phyloP scores from a whole-genome alignment of 2,888 invertebrate species.

The Calameuta filiformis region DNA sequence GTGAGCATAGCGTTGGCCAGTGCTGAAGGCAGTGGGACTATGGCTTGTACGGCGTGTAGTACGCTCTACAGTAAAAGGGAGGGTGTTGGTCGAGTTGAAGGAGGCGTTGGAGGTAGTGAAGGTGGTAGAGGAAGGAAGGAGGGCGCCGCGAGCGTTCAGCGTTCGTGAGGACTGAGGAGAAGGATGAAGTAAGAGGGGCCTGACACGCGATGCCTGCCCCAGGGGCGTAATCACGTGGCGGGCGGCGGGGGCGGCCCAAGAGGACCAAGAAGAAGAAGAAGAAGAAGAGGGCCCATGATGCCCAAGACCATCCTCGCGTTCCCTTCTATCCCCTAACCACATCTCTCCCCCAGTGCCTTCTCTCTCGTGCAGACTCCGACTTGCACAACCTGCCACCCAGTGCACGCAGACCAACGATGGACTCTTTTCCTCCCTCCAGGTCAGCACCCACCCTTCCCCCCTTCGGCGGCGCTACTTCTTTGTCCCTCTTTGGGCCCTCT shows the following conservation, averaged over 20 bases:
- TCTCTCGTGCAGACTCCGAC: neutral
- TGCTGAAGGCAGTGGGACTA: conserved; percentile 17
- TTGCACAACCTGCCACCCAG: conserved; percentile 8
- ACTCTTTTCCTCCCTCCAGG: conserved; percentile 9
- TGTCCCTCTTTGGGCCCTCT: neutral
- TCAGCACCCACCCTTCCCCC: conserved; percentile 14
- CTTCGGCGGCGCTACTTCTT: neutral
- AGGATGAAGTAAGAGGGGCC: conserved; percentile 59
- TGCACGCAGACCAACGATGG: neutral
- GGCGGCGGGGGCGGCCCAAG: conserved; percentile 55
- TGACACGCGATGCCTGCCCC: conserved; percentile 65
- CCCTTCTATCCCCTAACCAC: neutral
- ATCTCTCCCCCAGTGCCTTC: neutral
- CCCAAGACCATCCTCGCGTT: neutral
- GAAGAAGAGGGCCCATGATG: neutral
- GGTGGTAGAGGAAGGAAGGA: conserved; percentile 23
- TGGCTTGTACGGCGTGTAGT: neutral
- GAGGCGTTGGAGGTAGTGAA: neutral
- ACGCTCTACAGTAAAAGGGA: conserved; percentile 17
- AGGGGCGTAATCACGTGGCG: conserved; percentile 63
- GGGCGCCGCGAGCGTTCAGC: conserved; percentile 31
- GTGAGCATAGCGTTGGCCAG: neutral
- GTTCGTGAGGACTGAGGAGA: conserved; percentile 34
- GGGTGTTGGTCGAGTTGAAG: conserved; percentile 1
- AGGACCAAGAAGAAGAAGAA: neutral